These are phyloP conservation scores for Percina caprodes DNA, from an alignment of 2,113 vertebrate species.

Conservation along the genomic window DNA sequence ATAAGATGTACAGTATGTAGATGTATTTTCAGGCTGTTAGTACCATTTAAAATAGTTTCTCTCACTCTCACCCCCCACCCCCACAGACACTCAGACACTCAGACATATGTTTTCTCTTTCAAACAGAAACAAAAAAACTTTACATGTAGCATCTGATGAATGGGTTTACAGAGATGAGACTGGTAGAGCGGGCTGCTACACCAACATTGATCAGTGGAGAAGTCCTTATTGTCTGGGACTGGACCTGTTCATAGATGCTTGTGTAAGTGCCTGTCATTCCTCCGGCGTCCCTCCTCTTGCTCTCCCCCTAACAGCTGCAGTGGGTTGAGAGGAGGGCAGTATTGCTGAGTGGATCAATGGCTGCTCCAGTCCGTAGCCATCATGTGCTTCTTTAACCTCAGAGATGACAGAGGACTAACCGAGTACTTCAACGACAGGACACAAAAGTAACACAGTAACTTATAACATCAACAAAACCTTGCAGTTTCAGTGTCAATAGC, in stretches of 20 bases:
- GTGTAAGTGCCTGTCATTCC: constrained; percentile 40
- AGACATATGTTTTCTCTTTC: constrained; percentile 17
- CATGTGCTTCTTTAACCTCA: constrained; percentile 70
- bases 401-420: constrained; percentile 52
- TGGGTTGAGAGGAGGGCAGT: constrained; percentile 50
- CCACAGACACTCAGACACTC: constrained; percentile 34
- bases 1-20: constrained; percentile 63
- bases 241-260: constrained; percentile 19
- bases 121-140: constrained; percentile 40
- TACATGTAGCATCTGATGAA: constrained; percentile 50
- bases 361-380: constrained; percentile 45
- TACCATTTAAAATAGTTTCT: constrained; percentile 55
- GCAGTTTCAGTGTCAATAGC: constrained; percentile 51
- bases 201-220: constrained; percentile 21
- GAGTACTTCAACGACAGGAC: constrained; percentile 39
- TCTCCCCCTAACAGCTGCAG: constrained; percentile 18
- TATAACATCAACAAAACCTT: constrained; percentile 32
- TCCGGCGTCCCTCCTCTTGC: constrained; percentile 13
- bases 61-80: constrained; percentile 6
- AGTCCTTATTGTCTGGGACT: constrained; percentile 14
- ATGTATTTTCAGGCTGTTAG: constrained; percentile 63
- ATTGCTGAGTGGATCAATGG: constrained; percentile 70
- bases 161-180: constrained; percentile 42
- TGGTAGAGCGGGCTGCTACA: constrained; percentile 22
- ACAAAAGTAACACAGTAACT: constrained; percentile 50